Evolutionary conservation across 2,113 vertebrate species (phyloP), one percentile per base, ranked within the genome.

Genomic region (Setophaga kirtlandii): DNA sequence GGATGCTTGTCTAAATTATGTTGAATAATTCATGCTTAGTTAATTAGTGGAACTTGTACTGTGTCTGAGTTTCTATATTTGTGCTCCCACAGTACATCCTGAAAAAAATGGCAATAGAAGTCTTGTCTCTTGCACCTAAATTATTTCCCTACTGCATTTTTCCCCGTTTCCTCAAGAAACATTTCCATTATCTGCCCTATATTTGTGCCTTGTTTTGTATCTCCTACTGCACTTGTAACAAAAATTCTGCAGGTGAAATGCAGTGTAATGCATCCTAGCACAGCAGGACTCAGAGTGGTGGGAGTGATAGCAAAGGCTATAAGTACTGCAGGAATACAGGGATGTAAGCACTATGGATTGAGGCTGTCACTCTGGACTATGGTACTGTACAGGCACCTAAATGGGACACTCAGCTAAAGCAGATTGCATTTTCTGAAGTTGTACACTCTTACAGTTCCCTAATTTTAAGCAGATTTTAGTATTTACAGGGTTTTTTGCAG

Each of bases 11-110:
- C 39, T 89, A 67, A 94, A 58, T 91, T 49, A 55, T 67, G 30
- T 6, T 78, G 59, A 89, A 84, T 93, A 87, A 89, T 89, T 93
- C 39, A 96, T 70, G 6, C n/a, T 76, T 53, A 63, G 47, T 69
- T 85, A 90, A 90, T 85, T 79, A 68, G 28, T 77, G n/a, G 33
- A 69, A 62, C 16, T 52, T 87, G 46, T 3, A 3, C 23, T 58
- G 15, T 73, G 28, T 89, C 31, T 62, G 20, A 15, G 28, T 65
- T 65, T 69, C 37, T 39, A 12, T 47, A 31, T 53, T 25, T 16
- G 11, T 90, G 59, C 9, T 87, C 19, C 46, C 20, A 33, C 11
- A 37, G 21, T 65, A 50, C 4, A 31, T 42, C 33, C 50, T 67
- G 77, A 58, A 58, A 77, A 77, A 87, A 81, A 30, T 15, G 5